Percentiles rank a stretch among this genome's conserved stretches.
These are phyloP conservation scores for Echiichthys vipera DNA, from an alignment of 2,797 vertebrate genomes.

Conservation along the genomic window DNA sequence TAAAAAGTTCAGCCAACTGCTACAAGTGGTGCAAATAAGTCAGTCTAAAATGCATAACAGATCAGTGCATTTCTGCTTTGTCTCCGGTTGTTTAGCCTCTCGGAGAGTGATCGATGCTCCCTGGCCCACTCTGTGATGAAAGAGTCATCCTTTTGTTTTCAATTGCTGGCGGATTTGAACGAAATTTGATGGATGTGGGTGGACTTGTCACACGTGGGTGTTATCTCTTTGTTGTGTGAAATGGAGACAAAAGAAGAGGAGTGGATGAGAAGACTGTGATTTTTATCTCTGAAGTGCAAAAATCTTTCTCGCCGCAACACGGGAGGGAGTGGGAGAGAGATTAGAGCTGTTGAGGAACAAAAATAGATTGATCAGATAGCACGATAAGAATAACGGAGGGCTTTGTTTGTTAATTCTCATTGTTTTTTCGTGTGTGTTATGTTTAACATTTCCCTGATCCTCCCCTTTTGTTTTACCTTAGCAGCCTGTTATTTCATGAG, in stretches of 20 bases:
- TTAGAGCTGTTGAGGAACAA: conserved; percentile 82
- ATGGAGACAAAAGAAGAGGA: conserved; percentile 83
- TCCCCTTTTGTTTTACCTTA: conserved; percentile 68
- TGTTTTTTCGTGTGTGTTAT: conserved; percentile 59
- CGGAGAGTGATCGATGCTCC: conserved; percentile 70
- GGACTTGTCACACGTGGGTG: conserved; percentile 84
- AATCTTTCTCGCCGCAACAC: conserved; percentile 78
- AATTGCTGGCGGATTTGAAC: conserved; percentile 73
- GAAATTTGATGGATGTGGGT: conserved; percentile 84
- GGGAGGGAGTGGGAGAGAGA: conserved; percentile 82
- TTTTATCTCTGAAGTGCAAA: conserved; percentile 84
- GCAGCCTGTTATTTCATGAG: conserved; percentile 69
- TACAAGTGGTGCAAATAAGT: conserved; percentile 46
- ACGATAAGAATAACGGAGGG: conserved; percentile 78
- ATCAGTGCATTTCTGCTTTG: conserved; percentile 45
- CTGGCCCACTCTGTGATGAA: conserved; percentile 71
- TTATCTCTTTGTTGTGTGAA: conserved; percentile 86
- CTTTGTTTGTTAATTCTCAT: conserved; percentile 81
- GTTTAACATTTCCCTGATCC: conserved; percentile 75
- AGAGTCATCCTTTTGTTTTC: conserved; percentile 77
- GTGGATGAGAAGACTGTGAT: conserved; percentile 82
- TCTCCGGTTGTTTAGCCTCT: conserved; percentile 58
- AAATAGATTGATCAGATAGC: conserved; percentile 85
- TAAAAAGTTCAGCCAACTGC: conserved; percentile 31
- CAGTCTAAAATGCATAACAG: conserved; percentile 45